Percentiles rank a stretch among this genome's conserved stretches.
These are phyloP conservation scores for Agrotis clavis DNA, from an alignment of 2,888 invertebrate species.

Conservation along the genomic window DNA sequence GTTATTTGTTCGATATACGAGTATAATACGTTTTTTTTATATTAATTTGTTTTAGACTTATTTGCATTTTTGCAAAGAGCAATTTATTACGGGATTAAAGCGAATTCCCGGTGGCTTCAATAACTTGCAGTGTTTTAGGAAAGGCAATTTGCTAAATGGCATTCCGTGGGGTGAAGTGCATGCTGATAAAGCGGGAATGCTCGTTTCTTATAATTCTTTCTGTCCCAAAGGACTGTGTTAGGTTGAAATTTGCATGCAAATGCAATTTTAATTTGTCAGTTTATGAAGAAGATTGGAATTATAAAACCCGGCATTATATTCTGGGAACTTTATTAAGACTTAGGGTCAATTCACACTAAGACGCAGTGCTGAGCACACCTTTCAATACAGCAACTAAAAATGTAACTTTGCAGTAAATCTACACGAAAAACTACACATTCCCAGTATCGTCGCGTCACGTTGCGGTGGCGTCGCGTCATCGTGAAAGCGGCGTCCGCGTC, in stretches of 20 bases:
- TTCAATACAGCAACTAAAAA: too few relatives aligned
- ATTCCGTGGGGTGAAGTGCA: conserved; percentile 20
- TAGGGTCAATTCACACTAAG: too few relatives aligned
- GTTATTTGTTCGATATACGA: conserved; percentile 54
- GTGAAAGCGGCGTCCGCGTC: too few relatives aligned
- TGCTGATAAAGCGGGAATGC: conserved; percentile 14
- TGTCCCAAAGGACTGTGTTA: conserved; percentile 10
- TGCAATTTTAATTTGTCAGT: neutral
- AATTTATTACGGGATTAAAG: conserved; percentile 49
- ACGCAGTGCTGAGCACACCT: too few relatives aligned
- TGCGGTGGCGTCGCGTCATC: too few relatives aligned
- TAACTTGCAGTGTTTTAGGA: conserved; percentile 15
- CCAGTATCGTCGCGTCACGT: too few relatives aligned
- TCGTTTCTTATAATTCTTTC: conserved; percentile 18
- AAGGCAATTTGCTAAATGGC: conserved; percentile 48
- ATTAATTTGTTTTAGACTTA: conserved; percentile 11
- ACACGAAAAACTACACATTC: too few relatives aligned
- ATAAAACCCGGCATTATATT: too few relatives aligned
- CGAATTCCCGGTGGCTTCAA: conserved; percentile 30
- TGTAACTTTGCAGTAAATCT: too few relatives aligned
- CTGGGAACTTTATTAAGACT: too few relatives aligned
- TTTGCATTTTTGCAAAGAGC: conserved; percentile 43
- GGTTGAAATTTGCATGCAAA: neutral
- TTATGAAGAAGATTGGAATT: too few relatives aligned
- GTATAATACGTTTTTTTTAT: conserved; percentile 23